These are phyloP conservation scores for Mycalesis mineus DNA, from an alignment of 2,888 invertebrate species.

Conservation along the genomic window DNA sequence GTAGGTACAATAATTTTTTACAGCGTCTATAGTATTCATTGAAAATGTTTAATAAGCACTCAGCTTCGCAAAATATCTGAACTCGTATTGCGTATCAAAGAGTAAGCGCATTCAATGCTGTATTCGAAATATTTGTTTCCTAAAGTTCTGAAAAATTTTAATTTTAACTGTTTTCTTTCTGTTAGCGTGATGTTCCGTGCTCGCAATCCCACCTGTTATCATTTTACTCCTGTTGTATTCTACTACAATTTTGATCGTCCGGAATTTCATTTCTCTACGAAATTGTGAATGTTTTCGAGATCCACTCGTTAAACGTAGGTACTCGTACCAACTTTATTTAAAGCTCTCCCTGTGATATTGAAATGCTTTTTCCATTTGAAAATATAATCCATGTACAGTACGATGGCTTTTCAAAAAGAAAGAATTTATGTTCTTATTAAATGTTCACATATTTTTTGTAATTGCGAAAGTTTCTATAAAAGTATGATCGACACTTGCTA, in stretches of 20 bases:
- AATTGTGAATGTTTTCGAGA: conserved; percentile 30
- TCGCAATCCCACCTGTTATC: conserved; percentile 20
- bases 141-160: conserved; percentile 13
- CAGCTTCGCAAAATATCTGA: no score
- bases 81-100: no score
- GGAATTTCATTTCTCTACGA: conserved; percentile 32
- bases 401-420: no score
- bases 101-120: no score
- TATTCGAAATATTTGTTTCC: not conserved
- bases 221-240: conserved; percentile 26
- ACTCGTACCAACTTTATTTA: conserved; percentile 2
- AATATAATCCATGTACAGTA: no score
- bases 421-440: no score
- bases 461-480: no score
- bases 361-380: not conserved
- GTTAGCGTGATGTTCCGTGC: conserved; percentile 12
- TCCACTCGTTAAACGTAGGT: not conserved
- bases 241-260: conserved; percentile 31
- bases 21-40: no score
- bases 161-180: conserved; percentile 19
- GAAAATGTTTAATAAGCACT: no score
- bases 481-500: no score
- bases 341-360: not conserved
- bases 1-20: no score
- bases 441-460: no score